Base-by-base conservation (phyloP, 2,113 vertebrate species). In the Limnothrissa miodon region DNA sequence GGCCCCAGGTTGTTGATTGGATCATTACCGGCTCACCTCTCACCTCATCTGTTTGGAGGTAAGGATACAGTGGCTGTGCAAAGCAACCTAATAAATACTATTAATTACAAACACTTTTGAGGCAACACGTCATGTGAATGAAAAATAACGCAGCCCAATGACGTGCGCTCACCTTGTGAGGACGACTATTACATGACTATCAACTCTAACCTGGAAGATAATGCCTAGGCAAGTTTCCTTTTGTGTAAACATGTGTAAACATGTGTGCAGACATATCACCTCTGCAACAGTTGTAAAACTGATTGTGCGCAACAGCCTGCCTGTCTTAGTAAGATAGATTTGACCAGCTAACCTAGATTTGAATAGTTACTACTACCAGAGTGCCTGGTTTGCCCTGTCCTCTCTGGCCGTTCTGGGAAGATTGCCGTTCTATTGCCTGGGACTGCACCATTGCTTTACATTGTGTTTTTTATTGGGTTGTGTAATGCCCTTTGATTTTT, bases 11-110 rank as follows among this genome's bases (percentile, higher is more conserved):
- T 97, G 2, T 80, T 98, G 84, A 97, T 98, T 82, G 97, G 97
- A 83, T 98, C 97, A 0, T 88, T 98, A 81, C 97, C 97, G 8
- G 95, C 96, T 23, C 97, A 96, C 92, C 97, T 98, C 79, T 97
- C 97, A n/a, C 97, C 96, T 91, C 96, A 97, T 92, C 92, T 98
- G 90, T 96, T 98, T 85, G 96, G 95, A 97, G 97, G 97, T 98
- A 96, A 95, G 93, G 80, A 17, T 0, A 66, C 59, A 25, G 9
- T 66, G 59, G n/a, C 59, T 66, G 10, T 13, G 25, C 59, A 25
- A 66, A 25, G 13, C 59, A 56, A 2, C 21, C 19, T 23, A 21
- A 21, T 56, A 21, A 56, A 56, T n/a, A 56, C 19, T 23, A 56
- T n/a, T n/a, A n/a, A n/a, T n/a, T n/a, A 66, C 25, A 66, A 29